These are phyloP conservation scores for Anolis sagrei DNA, from an alignment of 2,113 vertebrate species.

Conservation along the genomic window DNA sequence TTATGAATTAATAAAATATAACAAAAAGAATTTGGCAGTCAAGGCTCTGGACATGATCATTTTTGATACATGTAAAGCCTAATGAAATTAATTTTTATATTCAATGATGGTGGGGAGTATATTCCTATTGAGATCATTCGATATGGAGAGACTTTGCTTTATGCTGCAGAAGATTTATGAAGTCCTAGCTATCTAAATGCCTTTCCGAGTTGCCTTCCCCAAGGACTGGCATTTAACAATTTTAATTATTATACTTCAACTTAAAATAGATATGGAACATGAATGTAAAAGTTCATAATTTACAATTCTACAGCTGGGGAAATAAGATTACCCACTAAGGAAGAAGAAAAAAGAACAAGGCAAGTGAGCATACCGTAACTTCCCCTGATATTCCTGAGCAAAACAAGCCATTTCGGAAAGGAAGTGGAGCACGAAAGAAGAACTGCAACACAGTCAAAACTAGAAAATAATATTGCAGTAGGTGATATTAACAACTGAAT, in stretches of 20 bases:
- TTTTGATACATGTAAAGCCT: not conserved
- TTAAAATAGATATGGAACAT: not conserved
- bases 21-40: not conserved
- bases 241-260: conserved; percentile 15
- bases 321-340: conserved; percentile 21
- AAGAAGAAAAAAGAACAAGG: not conserved
- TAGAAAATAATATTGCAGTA: not conserved
- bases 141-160: not conserved
- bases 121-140: not conserved
- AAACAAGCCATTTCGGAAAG: conserved; percentile 15
- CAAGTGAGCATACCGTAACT: not conserved
- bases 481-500: not conserved
- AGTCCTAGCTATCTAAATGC: conserved; percentile 28
- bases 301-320: conserved; percentile 10
- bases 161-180: not conserved
- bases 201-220: conserved; percentile 9
- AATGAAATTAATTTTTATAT: conserved; percentile 10
- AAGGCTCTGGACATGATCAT: not conserved
- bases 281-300: conserved; percentile 22
- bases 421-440: not conserved
- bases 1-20: conserved; percentile 10
- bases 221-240: conserved; percentile 26
- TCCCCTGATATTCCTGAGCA: not conserved
- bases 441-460: not conserved
- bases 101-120: not conserved